phyloP scores from a whole-genome alignment of 2,888 invertebrate species.

The Nephrotoma flavescens region DNA sequence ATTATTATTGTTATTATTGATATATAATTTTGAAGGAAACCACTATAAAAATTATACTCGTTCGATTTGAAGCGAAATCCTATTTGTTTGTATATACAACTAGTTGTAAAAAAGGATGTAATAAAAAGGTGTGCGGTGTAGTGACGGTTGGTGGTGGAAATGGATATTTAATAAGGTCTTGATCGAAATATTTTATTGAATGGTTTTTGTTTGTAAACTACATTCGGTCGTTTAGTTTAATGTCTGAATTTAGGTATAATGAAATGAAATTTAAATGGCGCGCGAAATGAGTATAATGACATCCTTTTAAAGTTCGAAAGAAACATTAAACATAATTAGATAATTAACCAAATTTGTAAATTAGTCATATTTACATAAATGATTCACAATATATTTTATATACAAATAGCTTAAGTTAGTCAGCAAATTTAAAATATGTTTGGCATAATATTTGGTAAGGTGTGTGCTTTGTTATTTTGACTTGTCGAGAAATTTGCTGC shows the following conservation, averaged over 20 bases:
- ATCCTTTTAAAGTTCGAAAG: not conserved
- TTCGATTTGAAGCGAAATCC: not conserved
- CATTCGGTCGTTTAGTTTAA: not conserved
- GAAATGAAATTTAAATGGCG: not conserved
- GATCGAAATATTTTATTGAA: not conserved
- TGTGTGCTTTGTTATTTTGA: too few species aligned
- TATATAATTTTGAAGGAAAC: not conserved
- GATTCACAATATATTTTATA: not conserved
- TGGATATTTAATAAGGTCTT: not conserved
- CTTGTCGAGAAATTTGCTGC: too few species aligned
- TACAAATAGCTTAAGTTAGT: not conserved
- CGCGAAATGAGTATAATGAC: not conserved
- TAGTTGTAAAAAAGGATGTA: not conserved
- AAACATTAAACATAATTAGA: not conserved
- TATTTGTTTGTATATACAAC: not conserved
- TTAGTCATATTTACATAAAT: not conserved
- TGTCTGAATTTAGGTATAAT: not conserved
- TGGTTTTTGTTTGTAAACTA: not conserved
- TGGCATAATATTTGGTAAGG: too few species aligned
- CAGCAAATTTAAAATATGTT: not conserved
- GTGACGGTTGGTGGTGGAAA: not conserved
- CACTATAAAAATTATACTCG: not conserved
- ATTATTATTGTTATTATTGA: not conserved
- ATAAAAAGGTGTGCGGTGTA: not conserved
- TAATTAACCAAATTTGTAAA: not conserved